Evolutionary conservation across 1,140 invertebrate genomes (phyloP).

Genomic region (Ectropis grisescens): DNA sequence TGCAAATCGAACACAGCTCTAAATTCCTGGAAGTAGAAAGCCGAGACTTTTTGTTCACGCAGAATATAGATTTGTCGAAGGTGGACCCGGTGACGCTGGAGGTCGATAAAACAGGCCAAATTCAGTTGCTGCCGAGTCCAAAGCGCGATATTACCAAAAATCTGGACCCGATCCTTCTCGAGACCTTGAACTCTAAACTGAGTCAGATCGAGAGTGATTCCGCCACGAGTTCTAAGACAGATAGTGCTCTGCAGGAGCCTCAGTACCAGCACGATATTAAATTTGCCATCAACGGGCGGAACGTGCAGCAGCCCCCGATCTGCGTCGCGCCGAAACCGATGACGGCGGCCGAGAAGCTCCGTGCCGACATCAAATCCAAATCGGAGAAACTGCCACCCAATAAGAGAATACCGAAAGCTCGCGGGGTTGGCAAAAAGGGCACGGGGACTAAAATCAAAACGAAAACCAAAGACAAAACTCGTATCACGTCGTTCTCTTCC

Average conservation of each 20-base stretch:
- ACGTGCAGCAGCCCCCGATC: slow-evolving; percentile 47
- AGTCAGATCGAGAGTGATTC: slow-evolving; percentile 81
- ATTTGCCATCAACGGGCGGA: slow-evolving; percentile 56
- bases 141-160: slow-evolving; percentile 76
- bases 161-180: slow-evolving; percentile 75
- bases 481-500: slow-evolving; percentile 79
- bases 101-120: slow-evolving; percentile 74
- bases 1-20: slow-evolving; percentile 56
- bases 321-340: slow-evolving; percentile 55
- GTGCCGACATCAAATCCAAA: slow-evolving; percentile 68
- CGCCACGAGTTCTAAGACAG: slow-evolving; percentile 77
- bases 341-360: slow-evolving; percentile 61
- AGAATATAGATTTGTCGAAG: slow-evolving; percentile 79
- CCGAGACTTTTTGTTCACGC: slow-evolving; percentile 76
- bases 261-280: slow-evolving; percentile 71
- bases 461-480: slow-evolving; percentile 75
- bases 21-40: slow-evolving; percentile 63
- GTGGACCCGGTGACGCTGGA: slow-evolving; percentile 78
- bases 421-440: slow-evolving; percentile 69
- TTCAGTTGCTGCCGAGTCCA: slow-evolving; percentile 75
- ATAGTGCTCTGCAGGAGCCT: slow-evolving; percentile 74
- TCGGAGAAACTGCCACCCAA: slow-evolving; percentile 62
- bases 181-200: slow-evolving; percentile 78
- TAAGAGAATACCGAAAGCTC: slow-evolving; percentile 69
- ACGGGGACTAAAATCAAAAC: slow-evolving; percentile 63